Evolutionary conservation across 2,888 invertebrate species (phyloP), one percentile per base, ranked within the genome.

Genomic region (Cephus nigrinus): DNA sequence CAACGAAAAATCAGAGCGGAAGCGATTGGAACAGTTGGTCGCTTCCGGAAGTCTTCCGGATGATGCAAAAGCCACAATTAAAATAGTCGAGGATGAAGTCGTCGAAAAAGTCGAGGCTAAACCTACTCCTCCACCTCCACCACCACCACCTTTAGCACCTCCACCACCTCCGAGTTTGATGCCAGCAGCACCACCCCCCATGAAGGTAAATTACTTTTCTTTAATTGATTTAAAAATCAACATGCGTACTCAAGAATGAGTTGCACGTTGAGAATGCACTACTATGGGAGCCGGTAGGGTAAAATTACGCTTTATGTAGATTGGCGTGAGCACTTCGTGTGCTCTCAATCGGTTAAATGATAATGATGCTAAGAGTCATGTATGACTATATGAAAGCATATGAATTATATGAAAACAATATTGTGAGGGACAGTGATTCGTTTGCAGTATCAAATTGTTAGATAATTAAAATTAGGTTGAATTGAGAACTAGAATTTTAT

Each of bases 41-140:
- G 97, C 95, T 84, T 97, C 97, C 84, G 98, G 98, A 82, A 97
- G 97, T 92, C 95, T 98, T 88, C 98, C 98, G 11, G 98, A 98
- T 90, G 98, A 98, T 90, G 97, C 98, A 35, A 98, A 98, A 93
- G 96, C 91, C 4, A 89, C 90, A 30, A 85, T 91, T n/a, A 91
- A 91, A 81, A 88, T 91, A 69, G 91, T 90, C 5, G 91, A 91
- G 1, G 91, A 91, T 36, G 91, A 91, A 68, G 84, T 90, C 4
- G 84, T 89, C n/a, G 88, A 90, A 71, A 88, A 89, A 77, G 84
- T 91, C 12, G 90, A 90, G 73, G 85, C 91, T 2, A 90, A 90
- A 84, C 89, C 90, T 2, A 88, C 86, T 76, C 94, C 94, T 1
- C 94, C 94, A n/a, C 94, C 93, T 12, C 93, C 93, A 11, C 93